Base-by-base conservation (phyloP, 2,888 invertebrate genomes). In the Orchesella flavescens region DNA sequence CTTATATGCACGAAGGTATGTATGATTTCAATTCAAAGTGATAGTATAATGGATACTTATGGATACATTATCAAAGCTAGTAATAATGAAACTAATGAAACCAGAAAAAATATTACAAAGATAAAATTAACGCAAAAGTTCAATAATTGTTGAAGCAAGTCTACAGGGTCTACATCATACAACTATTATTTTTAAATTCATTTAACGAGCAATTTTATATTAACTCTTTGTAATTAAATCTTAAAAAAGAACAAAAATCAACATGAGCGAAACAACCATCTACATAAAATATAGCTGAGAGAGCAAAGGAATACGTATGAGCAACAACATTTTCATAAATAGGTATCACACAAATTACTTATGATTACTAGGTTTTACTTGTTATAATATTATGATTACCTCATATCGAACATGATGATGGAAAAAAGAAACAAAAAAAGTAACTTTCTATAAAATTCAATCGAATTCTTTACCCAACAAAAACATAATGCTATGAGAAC, bases 331-430 rank as follows among this genome's bases (percentile, higher is more conserved):
- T 57, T 21, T 21, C 53, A 53, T 53, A n/a, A 53, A 34, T 34
- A 57, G 17, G 21, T 57, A 57, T 21, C 17, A 57, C 21, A 57
- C 57, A 17, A 17, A 57, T 57, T 57, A 19, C 10, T 19, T 3
- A 13, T 61, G 61, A 61, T 73, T 73, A 73, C 73, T 19, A 43
- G 15, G 2, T 59, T 61, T 46, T 61, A 46, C 46, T 59, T 69
- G 21, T 34, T 65, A 24, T 77, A 21, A 69, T 77, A 7, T 34
- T 34, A 57, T 66, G 69, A 69, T 77, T 77, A 77, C 61, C 43
- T 69, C 68, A 77, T 53, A 75, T 73, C 59, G 44, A 43, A n/a
- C 23, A 44, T 3, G 15, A 57, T 19, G 21, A 17, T 19, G 19
- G 15, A 10, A 57, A 34, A 34, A 34, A 7, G 7, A 34, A 34